Evolutionary conservation across 2,888 invertebrate species (phyloP), one percentile per base, ranked within the genome.

Genomic region (Lepidochitona cinerea): DNA sequence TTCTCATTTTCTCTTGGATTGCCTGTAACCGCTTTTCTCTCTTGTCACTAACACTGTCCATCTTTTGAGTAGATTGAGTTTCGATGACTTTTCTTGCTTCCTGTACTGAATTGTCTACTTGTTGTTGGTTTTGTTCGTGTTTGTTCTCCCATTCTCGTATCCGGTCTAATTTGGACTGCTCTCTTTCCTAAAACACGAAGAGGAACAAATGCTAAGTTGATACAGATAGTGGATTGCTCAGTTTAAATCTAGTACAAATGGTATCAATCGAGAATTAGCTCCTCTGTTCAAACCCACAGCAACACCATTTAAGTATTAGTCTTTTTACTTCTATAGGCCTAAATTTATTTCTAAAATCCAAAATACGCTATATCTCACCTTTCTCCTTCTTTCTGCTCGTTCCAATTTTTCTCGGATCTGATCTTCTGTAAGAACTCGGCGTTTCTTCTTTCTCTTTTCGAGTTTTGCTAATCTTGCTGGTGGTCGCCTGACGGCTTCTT

Each of bases 381-480:
- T 89, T 78, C 86, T 80, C 71, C 87, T 80, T 70, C 78, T 73
- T 68, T 89, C 87, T 3, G 88, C 88, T 65, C 81, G 81, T 59
- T 85, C 84, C 26, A 89, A 76, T 76, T 89, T 89, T 37, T 83
- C 83, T 70, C 80, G 73, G 68, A 89, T 88, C 35, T 70, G 35
- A 67, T 89, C 85, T 65, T 88, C 87, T 73, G 88, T 86, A 3
- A 87, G 88, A 7, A 53, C 74, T 37, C 79, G 82, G 74, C 85
- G 86, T 81, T 86, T 87, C 74, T 86, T 88, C 71, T 83, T 79
- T 64, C 82, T 74, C 72, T 79, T 81, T 71, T 89, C 88, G 26
- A 88, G 72, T 59, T 88, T 88, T 37, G 84, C 88, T 35, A 88
- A 75, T 35, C 86, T 76, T n/a, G 87, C 80, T 12, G 89, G 88